Percentiles rank a stretch among this genome's conserved stretches.
Evolutionary conservation across 2,113 vertebrate species (phyloP).

Genomic region (Phalacrocorax carbo): DNA sequence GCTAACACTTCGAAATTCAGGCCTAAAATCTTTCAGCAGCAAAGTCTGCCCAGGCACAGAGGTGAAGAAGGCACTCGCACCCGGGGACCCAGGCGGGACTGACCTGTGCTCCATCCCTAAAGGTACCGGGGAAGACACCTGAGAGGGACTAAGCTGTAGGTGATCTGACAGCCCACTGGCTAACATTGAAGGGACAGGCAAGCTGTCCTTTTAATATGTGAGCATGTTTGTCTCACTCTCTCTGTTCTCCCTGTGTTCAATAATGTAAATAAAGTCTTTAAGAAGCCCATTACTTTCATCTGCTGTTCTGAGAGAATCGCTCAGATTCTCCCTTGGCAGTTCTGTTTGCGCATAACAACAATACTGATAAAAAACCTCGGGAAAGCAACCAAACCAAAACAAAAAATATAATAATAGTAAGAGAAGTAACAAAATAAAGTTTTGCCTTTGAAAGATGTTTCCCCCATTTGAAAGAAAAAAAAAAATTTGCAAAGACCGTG

Average conservation of each 20-base stretch:
- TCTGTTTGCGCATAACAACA: slow-evolving; percentile 36
- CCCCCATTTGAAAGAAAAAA: not conserved
- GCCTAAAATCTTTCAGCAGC: not conserved
- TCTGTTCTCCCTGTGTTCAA: slow-evolving; percentile 17
- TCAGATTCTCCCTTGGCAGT: not conserved
- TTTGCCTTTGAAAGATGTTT: not conserved
- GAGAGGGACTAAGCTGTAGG: not conserved
- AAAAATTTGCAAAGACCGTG: not conserved
- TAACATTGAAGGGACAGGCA: not conserved
- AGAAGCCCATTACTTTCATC: slow-evolving; percentile 61
- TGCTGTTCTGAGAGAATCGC: slow-evolving; percentile 46
- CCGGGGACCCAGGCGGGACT: not conserved
- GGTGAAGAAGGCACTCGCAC: not conserved
- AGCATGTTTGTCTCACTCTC: not conserved
- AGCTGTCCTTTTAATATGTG: not conserved
- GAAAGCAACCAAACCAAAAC: not conserved
- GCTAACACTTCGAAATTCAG: not conserved
- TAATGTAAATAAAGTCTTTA: slow-evolving; percentile 63
- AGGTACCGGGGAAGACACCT: not conserved
- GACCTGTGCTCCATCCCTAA: not conserved
- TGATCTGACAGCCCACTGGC: not conserved
- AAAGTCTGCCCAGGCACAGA: not conserved
- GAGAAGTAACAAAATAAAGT: not conserved
- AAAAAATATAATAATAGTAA: not conserved
- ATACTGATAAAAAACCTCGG: not conserved